These are phyloP conservation scores for Hormaphis cornu DNA, from an alignment of 1,140 invertebrate genomes.

Conservation along the genomic window DNA sequence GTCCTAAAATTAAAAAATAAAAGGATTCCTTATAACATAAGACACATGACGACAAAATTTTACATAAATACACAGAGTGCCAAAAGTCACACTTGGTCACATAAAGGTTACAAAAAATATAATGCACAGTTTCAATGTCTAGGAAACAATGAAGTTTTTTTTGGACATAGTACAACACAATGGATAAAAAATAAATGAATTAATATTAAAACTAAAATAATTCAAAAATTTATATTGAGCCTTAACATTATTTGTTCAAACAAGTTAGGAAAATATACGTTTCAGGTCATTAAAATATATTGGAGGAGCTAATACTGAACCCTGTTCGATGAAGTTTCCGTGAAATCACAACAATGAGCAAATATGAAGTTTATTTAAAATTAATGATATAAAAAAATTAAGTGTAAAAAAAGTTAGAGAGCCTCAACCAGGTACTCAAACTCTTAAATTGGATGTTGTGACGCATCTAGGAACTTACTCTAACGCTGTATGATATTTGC, in stretches of 20 bases:
- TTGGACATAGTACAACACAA: background rate
- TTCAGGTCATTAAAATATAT: constrained; percentile 21
- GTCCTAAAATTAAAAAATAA: constrained; percentile 27
- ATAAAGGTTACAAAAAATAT: background rate
- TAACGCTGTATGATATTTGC: constrained; percentile 55
- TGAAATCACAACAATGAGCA: constrained; percentile 32
- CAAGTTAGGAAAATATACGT: constrained; percentile 20
- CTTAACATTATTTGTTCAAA: constrained; percentile 30
- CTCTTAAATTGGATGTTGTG: constrained; percentile 18
- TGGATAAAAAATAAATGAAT: constrained; percentile 6
- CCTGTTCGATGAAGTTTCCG: constrained; percentile 29
- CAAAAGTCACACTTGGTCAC: background rate
- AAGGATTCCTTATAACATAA: constrained; percentile 12
- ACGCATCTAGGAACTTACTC: constrained; percentile 31
- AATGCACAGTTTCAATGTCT: constrained; percentile 8
- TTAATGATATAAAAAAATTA: constrained; percentile 19
- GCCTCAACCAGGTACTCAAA: constrained; percentile 4
- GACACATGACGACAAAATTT: constrained; percentile 26
- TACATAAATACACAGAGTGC: background rate
- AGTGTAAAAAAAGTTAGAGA: constrained; percentile 30
- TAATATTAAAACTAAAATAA: constrained; percentile 1
- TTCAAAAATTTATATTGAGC: constrained; percentile 11
- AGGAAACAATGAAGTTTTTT: constrained; percentile 14
- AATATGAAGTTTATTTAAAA: constrained; percentile 22
- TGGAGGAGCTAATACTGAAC: constrained; percentile 30